A percentile compares a stretch with the other conserved stretches of the same genome.
Evolutionary conservation across 2,797 vertebrate genomes (phyloP).

Genomic region (Gambusia yucatana): DNA sequence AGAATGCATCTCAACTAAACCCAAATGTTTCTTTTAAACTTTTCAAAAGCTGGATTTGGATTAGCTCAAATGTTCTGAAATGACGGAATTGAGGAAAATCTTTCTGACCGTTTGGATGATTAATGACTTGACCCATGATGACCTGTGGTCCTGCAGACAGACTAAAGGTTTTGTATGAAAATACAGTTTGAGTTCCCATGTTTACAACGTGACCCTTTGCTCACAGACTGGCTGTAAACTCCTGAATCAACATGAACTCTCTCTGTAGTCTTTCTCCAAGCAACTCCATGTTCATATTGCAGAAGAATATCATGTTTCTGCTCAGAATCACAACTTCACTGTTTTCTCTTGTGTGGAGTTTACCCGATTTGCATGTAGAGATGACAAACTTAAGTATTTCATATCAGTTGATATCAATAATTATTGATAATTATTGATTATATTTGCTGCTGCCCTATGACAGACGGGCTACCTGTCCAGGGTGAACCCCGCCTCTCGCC

Average conservation of each 20-base stretch:
- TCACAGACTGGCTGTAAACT: slow-evolving; percentile 34
- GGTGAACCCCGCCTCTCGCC: too few relatives aligned
- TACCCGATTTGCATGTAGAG: too few relatives aligned
- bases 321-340: slow-evolving; percentile 34
- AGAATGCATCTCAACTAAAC: not conserved
- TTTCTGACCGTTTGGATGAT: slow-evolving; percentile 18
- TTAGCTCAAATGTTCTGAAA: not conserved
- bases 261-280: slow-evolving; percentile 22
- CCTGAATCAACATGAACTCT: slow-evolving; percentile 37
- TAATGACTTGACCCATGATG: slow-evolving; percentile 13
- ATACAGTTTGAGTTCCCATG: slow-evolving; percentile 19
- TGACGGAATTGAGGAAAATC: slow-evolving; percentile 13
- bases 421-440: too few relatives aligned
- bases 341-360: too few relatives aligned
- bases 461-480: too few relatives aligned
- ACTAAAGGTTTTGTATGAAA: slow-evolving; percentile 34
- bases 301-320: slow-evolving; percentile 42
- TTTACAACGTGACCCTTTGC: slow-evolving; percentile 31
- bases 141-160: slow-evolving; percentile 20
- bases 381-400: too few relatives aligned
- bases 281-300: slow-evolving; percentile 47
- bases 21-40: not conserved
- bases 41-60: not conserved
- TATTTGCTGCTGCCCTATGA: too few relatives aligned
- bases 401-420: too few relatives aligned